Conservation (phyloP, 2,888 invertebrate species). For the Andrena flavipes region DNA sequence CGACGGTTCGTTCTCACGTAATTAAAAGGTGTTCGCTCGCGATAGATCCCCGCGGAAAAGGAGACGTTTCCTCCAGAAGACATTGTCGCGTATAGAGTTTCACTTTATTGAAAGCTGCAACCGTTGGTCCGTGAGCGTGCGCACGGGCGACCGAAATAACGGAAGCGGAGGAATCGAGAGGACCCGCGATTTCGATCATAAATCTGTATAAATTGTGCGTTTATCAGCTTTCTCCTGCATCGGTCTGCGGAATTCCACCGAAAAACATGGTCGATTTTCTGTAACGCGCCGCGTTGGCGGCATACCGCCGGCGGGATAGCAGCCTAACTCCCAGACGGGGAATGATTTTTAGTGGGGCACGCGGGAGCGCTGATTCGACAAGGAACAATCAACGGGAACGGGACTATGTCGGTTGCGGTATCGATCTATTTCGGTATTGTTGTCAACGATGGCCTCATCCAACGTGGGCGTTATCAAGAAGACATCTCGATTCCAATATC, state of each 20-base stretch:
- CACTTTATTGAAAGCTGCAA: conserved; percentile 1
- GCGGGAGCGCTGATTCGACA: conserved; percentile 13
- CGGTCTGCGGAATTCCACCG: background rate
- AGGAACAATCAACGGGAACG: conserved; percentile 49
- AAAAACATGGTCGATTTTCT: background rate
- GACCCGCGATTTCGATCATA: background rate
- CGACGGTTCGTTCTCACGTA: background rate
- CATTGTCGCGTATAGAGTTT: background rate
- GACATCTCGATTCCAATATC: conserved; percentile 44
- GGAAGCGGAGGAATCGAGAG: background rate
- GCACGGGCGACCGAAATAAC: background rate
- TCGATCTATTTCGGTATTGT: conserved; percentile 46
- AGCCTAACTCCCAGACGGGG: background rate
- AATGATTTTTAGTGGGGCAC: conserved; percentile 17
- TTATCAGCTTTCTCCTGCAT: background rate
- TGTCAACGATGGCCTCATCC: conserved; percentile 26
- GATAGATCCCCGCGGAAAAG: background rate
- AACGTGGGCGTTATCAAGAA: conserved; percentile 49
- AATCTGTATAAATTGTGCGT: background rate
- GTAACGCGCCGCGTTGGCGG: background rate
- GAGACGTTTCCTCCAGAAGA: background rate
- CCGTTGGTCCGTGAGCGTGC: background rate
- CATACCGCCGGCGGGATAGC: background rate
- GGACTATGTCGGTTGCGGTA: conserved; percentile 37
- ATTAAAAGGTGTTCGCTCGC: background rate